Base-by-base conservation (phyloP, 2,797 vertebrate genomes). In the Protonibea diacanthus region DNA sequence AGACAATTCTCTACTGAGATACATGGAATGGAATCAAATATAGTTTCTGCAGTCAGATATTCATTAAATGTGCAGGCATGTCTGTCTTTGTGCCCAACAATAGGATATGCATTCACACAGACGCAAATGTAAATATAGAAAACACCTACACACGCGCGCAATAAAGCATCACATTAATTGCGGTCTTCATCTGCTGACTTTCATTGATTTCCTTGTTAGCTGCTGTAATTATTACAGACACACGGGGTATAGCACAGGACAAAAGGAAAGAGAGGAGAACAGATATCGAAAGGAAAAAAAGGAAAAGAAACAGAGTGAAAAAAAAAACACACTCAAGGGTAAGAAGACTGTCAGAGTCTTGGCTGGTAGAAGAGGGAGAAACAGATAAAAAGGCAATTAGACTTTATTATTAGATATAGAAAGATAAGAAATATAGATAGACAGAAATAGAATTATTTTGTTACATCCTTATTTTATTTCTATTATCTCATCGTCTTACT, bases 181-280 rank as follows among this genome's bases (percentile, higher is more conserved):
- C 57, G 1, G 4, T 74, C 51, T 71, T 62, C 57, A 67, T 72
- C 45, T 4, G 11, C 23, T 56, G 65, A 76, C 71, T 76, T 71
- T 77, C 68, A 85, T 66, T 52, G 58, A 85, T 84, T 76, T 79
- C 40, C 64, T 76, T 80, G 51, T 85, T 80, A 78, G 74, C 42
- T 59, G 23, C 62, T 73, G 62, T 85, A 87, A 88, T 83, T 80
- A 85, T 80, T 74, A 67, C 52, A 82, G 65, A 69, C 17, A 21
- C 49, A 45, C 57, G 55, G 64, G 47, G 68, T 65, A 64, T 5
- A 51, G 33, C 20, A 3, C 2, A 1, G 61, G 45, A 52, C 52
- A 71, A 81, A 77, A 45, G 6, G 29, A 77, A 40, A 0, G 2
- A 55, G 56, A 45, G 67, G 75, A 69, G 84, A 61, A 70, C 21